Percentiles rank a stretch among this genome's conserved stretches.
Conservation (phyloP, 2,113 vertebrate species). For the Tragelaphus buxtoni region DNA sequence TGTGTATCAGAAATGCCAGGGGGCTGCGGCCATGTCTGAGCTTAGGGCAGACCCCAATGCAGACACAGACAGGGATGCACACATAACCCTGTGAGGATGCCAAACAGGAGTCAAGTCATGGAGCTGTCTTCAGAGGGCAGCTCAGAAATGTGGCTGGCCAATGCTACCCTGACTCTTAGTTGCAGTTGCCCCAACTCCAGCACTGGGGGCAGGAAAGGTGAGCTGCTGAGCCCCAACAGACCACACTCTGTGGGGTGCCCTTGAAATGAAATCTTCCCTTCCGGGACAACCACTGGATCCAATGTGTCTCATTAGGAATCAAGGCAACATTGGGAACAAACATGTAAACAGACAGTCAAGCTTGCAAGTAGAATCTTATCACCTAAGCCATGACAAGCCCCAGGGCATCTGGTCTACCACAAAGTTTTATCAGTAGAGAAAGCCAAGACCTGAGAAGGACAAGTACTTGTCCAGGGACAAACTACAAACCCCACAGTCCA, state of each 20-base stretch:
- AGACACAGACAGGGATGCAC: neutral
- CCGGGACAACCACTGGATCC: neutral
- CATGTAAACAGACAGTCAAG: neutral
- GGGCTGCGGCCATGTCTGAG: rapidly evolving
- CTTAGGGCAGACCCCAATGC: neutral
- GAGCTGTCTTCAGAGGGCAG: neutral
- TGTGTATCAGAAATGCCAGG: neutral
- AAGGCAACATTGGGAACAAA: neutral
- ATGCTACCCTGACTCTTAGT: neutral
- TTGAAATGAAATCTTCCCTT: neutral
- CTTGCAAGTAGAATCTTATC: neutral
- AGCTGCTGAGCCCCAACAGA: neutral
- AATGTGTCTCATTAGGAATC: neutral
- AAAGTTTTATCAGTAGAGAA: neutral
- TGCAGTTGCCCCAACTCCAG: neutral
- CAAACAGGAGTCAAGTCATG: neutral
- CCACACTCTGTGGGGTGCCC: neutral
- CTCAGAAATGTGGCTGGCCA: neutral
- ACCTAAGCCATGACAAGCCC: neutral
- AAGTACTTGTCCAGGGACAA: neutral
- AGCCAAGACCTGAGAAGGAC: neutral
- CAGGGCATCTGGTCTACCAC: neutral
- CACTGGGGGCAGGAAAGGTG: neutral
- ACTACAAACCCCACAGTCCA: neutral
- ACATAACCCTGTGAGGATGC: neutral